Percentiles rank a stretch among this genome's conserved stretches.
Evolutionary conservation across 2,888 invertebrate species (phyloP).

Genomic region (Pseudolycoriella hygida): DNA sequence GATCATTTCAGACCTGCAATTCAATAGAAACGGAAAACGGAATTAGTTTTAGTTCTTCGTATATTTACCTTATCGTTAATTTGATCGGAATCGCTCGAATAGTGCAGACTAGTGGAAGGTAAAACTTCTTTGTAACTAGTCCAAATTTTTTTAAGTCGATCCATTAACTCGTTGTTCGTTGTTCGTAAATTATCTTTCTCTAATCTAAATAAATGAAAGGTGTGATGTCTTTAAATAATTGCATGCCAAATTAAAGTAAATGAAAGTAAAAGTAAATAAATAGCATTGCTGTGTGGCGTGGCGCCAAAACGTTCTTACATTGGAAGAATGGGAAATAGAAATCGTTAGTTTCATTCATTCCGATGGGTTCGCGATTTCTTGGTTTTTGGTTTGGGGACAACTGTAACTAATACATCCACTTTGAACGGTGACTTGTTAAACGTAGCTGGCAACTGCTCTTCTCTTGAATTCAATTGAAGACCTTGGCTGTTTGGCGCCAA

Average conservation of each 20-base stretch:
- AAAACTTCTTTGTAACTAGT: conserved; percentile 23
- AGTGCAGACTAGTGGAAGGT: conserved; percentile 1
- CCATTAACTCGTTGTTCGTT: conserved; percentile 26
- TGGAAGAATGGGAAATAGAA: too few species aligned
- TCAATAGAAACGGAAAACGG: conserved; percentile 3
- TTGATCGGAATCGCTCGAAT: background rate
- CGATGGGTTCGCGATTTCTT: conserved; percentile 10
- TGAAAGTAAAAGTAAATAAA: too few species aligned
- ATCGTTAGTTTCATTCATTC: background rate
- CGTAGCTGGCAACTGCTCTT: conserved; percentile 11
- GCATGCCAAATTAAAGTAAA: too few species aligned
- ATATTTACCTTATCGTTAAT: conserved; percentile 1
- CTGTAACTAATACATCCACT: conserved; percentile 59
- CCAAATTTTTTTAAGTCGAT: conserved; percentile 26
- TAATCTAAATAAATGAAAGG: conserved; percentile 14
- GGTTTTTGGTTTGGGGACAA: conserved; percentile 40
- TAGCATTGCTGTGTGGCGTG: too few species aligned
- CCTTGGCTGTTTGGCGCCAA: conserved; percentile 9
- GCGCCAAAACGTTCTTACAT: too few species aligned
- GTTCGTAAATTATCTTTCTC: conserved; percentile 24
- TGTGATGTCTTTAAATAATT: too few species aligned
- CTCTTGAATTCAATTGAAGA: conserved; percentile 7
- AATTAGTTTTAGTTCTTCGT: background rate
- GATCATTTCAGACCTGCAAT: conserved; percentile 27
- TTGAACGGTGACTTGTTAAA: conserved; percentile 38